Percentiles rank a stretch among this genome's conserved stretches.
These are phyloP conservation scores for Cynocephalus volans DNA, from an alignment of 2,113 vertebrate genomes.

Conservation along the genomic window DNA sequence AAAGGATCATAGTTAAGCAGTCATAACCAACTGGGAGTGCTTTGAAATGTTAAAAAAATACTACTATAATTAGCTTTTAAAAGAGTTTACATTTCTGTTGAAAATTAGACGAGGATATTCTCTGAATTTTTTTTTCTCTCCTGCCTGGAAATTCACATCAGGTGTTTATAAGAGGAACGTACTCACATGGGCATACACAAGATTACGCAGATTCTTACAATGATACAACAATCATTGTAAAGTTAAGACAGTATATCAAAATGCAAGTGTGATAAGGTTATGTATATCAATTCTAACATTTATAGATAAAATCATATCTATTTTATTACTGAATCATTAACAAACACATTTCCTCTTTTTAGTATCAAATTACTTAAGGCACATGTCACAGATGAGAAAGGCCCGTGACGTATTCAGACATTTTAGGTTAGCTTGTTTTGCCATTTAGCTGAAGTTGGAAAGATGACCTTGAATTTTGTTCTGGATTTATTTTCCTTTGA, in stretches of 20 bases:
- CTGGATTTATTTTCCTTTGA: conserved; percentile 25
- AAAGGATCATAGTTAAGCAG: conserved; percentile 44
- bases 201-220: conserved; percentile 41
- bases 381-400: neutral
- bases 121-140: neutral
- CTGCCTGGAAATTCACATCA: neutral
- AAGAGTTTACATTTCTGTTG: neutral
- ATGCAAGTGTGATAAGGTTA: conserved; percentile 10
- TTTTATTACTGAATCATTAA: neutral
- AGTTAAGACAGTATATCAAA: neutral
- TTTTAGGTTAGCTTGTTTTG: conserved; percentile 13
- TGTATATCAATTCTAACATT: conserved; percentile 38
- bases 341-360: neutral
- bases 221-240: neutral
- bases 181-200: neutral
- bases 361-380: neutral
- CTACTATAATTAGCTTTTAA: neutral
- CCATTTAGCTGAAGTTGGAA: conserved; percentile 23
- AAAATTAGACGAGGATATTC: conserved; percentile 29
- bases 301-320: neutral
- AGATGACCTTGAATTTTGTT: conserved; percentile 31
- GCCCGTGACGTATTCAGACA: neutral
- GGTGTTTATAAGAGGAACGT: neutral
- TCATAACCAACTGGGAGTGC: neutral
- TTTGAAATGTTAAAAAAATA: conserved; percentile 42